A percentile compares a stretch with the other conserved stretches of the same genome.
Evolutionary conservation across 1,140 invertebrate genomes (phyloP).

Genomic region (Atta cephalotes): DNA sequence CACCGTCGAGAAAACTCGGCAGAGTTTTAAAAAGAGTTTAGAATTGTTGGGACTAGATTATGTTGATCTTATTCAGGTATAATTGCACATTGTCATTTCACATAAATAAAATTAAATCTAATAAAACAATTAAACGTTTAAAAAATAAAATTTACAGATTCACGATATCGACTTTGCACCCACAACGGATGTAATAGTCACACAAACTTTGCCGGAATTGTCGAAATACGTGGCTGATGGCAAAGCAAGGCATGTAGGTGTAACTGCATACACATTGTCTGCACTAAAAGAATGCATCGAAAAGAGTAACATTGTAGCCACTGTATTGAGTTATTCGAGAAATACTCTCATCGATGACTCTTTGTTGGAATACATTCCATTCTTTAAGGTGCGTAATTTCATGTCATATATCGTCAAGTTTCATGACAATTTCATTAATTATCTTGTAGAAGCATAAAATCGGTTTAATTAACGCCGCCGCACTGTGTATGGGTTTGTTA

Average conservation of each 20-base stretch:
- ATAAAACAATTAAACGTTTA: not conserved
- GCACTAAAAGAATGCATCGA: constrained; percentile 91
- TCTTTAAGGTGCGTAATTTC: constrained; percentile 89
- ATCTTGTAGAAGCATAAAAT: constrained; percentile 89
- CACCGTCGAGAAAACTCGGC: constrained; percentile 90
- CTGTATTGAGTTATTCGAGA: constrained; percentile 92
- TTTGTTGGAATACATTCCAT: constrained; percentile 90
- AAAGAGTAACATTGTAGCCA: constrained; percentile 89
- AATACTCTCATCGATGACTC: constrained; percentile 93
- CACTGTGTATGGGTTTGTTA: constrained; percentile 93
- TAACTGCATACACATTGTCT: constrained; percentile 95
- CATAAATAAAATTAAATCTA: constrained; percentile 15
- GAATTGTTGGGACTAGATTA: constrained; percentile 92
- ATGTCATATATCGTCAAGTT: not conserved
- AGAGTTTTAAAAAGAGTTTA: constrained; percentile 93
- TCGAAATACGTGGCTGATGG: constrained; percentile 91
- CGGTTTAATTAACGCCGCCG: constrained; percentile 94
- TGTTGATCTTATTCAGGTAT: constrained; percentile 95
- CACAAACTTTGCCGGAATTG: constrained; percentile 94
- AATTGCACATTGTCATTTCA: constrained; percentile 28
- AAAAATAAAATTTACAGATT: constrained; percentile 87
- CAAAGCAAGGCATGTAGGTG: constrained; percentile 93
- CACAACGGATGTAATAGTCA: constrained; percentile 91
- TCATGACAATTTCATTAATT: not conserved
- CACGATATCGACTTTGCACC: constrained; percentile 97